Evolutionary conservation across 2,113 vertebrate genomes (phyloP).

Genomic region (Aramus guarauna): DNA sequence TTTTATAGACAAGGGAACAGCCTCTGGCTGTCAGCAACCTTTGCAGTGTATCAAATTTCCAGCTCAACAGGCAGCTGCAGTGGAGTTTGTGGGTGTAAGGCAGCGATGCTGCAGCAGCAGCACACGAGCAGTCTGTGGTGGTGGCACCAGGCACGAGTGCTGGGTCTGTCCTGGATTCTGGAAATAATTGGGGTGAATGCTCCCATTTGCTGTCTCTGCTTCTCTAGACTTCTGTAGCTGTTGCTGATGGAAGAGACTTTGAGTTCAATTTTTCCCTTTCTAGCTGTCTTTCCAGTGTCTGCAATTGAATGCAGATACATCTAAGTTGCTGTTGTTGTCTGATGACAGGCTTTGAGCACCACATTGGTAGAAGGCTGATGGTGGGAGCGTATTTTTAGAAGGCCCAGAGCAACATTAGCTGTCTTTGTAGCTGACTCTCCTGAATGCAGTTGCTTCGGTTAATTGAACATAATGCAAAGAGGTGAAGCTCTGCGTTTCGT

Average conservation of each 20-base stretch:
- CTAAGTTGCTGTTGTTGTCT: neutral
- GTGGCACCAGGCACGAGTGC: fast-evolving
- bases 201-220: neutral
- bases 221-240: neutral
- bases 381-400: neutral
- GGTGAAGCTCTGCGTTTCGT: neutral
- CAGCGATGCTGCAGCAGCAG: neutral
- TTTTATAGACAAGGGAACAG: conserved; percentile 25
- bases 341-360: neutral
- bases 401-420: neutral
- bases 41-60: conserved; percentile 8
- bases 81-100: neutral
- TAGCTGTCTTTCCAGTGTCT: neutral
- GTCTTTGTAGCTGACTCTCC: neutral
- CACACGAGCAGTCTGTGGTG: neutral
- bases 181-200: neutral
- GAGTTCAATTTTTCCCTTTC: neutral
- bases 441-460: neutral
- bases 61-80: conserved; percentile 40
- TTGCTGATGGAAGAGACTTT: neutral
- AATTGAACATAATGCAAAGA: neutral
- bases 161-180: neutral
- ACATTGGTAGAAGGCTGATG: neutral
- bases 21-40: conserved; percentile 33
- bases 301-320: neutral